A percentile compares a stretch with the other conserved stretches of the same genome.
These are phyloP conservation scores for Drosophila bocqueti DNA, from an alignment of 1,140 invertebrate genomes.

Conservation along the genomic window DNA sequence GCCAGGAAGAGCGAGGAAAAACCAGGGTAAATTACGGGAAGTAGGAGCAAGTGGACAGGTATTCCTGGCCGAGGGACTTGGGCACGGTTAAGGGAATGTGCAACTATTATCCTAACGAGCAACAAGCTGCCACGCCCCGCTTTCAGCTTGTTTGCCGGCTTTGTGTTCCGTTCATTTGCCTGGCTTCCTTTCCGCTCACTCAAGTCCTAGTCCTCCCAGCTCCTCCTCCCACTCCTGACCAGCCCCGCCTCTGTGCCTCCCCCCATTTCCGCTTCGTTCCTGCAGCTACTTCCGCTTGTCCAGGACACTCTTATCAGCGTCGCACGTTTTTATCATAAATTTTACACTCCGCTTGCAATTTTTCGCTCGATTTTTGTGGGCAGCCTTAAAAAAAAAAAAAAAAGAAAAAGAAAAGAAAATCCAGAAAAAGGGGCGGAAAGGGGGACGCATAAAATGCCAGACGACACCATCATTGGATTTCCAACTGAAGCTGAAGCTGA, in stretches of 20 bases:
- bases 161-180: constrained; percentile 25
- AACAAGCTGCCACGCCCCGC: constrained; percentile 58
- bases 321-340: constrained; percentile 81
- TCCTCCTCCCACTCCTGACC: neutral
- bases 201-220: neutral
- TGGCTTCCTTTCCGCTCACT: neutral
- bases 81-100: constrained; percentile 17
- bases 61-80: neutral
- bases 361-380: constrained; percentile 37
- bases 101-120: constrained; percentile 71
- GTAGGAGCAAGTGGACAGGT: neutral
- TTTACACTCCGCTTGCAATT: constrained; percentile 73
- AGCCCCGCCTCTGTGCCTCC: neutral
- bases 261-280: constrained; percentile 19
- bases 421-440: neutral
- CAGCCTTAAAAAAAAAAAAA: constrained; percentile 5
- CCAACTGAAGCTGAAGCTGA: neutral
- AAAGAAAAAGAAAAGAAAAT: neutral
- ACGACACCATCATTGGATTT: constrained; percentile 31
- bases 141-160: constrained; percentile 19
- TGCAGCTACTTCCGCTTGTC: constrained; percentile 27
- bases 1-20: neutral
- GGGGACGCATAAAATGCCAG: constrained; percentile 37
- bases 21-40: neutral
- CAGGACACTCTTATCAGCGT: constrained; percentile 62